Evolutionary conservation across 2,113 vertebrate genomes (phyloP), one percentile per base, ranked within the genome.

Genomic region (Leucopternis melanops): DNA sequence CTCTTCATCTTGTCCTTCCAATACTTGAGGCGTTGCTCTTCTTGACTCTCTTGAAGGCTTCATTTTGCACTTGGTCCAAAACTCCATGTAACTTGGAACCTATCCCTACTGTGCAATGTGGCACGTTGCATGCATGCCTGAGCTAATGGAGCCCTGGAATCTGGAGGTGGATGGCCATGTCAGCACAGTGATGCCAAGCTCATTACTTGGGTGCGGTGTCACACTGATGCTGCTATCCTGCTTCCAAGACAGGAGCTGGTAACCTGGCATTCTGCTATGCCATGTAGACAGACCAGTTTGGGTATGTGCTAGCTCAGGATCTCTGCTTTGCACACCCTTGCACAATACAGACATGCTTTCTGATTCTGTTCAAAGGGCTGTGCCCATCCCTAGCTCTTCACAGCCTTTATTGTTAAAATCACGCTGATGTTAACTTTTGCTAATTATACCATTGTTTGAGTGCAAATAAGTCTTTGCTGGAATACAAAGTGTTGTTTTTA

Each of bases 211-310:
- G 96, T 20, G 92, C 0, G 81, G 92, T 91, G 23, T 90, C 61
- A 26, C 78, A 40, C 44, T n/a, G 49, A 47, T 79, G 73, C 61
- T 75, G 54, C 54, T 85, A 31, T 75, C 31, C 93, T 32, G 36
- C 52, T 96, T 65, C 73, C 70, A 77, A 20, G 78, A 44, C 78
- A 84, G 18, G 2, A 55, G 36, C 5, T 19, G 38, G 83, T 59
- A 69, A 69, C 36, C 78, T 82, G 87, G 87, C 69, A 52, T 54
- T 72, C 23, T 79, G 66, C 62, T 94, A 13, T 82, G 92, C 91
- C 90, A 58, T 62, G 93, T 40, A 65, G 92, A 70, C 81, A 91
- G 94, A 97, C 95, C 78, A 70, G 96, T 96, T 90, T 82, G 49
- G 57, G 21, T 91, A 95, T 80, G 70, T 90, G 92, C 95, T 96